phyloP scores from a whole-genome alignment of 2,797 vertebrate genomes.

The Nasua narica region DNA sequence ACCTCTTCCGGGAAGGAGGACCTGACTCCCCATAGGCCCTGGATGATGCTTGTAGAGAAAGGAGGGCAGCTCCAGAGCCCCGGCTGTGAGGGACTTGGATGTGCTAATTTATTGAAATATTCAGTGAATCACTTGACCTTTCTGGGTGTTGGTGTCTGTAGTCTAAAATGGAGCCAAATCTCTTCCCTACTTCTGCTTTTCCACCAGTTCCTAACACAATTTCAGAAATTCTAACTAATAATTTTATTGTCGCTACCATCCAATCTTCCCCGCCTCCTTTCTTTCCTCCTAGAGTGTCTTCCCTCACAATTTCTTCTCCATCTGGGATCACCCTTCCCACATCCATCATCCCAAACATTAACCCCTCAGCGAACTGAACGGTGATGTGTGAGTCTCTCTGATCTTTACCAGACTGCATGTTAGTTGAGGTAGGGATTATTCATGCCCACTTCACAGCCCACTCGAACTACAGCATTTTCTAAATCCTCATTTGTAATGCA shows the following conservation, averaged over 20 bases:
- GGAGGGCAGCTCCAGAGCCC: neutral
- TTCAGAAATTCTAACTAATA: neutral
- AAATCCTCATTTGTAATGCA: slow-evolving; percentile 25
- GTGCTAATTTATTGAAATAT: neutral
- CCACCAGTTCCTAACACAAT: neutral
- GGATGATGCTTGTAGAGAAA: neutral
- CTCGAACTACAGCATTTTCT: neutral
- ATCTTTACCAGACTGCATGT: neutral
- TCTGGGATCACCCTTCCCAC: neutral
- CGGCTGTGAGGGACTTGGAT: neutral
- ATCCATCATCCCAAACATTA: neutral
- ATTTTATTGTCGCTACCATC: neutral
- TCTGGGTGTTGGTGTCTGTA: neutral
- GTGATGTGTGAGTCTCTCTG: neutral
- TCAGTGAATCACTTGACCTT: neutral
- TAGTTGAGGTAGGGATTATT: neutral
- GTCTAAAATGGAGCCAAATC: neutral
- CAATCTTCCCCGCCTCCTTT: neutral
- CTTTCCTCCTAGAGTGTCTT: neutral
- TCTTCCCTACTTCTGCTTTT: neutral
- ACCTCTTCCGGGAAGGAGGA: neutral
- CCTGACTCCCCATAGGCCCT: neutral
- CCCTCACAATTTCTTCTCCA: neutral
- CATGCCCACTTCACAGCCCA: neutral
- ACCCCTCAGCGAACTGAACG: neutral